These are phyloP conservation scores for Agrilus planipennis DNA, from an alignment of 1,140 invertebrate species.

Conservation along the genomic window DNA sequence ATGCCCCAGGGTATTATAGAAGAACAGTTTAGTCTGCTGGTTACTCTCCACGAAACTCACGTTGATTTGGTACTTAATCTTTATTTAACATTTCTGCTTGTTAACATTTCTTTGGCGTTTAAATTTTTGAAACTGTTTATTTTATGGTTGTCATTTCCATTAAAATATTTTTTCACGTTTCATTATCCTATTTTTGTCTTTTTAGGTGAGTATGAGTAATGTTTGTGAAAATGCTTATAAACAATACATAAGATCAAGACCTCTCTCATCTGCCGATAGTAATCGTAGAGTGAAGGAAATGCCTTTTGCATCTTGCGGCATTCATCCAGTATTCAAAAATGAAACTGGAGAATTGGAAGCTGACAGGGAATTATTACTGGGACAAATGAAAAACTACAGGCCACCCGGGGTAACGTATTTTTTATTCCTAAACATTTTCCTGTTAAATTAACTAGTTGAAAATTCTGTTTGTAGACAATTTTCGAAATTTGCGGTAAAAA, in stretches of 20 bases:
- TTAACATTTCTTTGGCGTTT: too few relatives aligned
- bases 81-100: neutral
- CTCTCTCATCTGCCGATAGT: conserved; percentile 77
- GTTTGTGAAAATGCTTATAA: conserved; percentile 82
- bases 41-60: conserved; percentile 56
- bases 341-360: conserved; percentile 16
- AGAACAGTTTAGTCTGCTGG: conserved; percentile 68
- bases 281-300: conserved; percentile 70
- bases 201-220: conserved; percentile 56
- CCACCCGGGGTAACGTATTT: conserved; percentile 61
- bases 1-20: conserved; percentile 76
- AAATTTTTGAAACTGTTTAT: too few relatives aligned
- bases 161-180: neutral
- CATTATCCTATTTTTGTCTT: conserved; percentile 7
- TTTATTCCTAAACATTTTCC: conserved; percentile 1
- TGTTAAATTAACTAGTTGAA: conserved; percentile 8
- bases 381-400: conserved; percentile 71
- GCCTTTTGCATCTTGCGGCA: conserved; percentile 37
- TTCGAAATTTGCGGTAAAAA: conserved; percentile 82
- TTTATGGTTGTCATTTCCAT: too few relatives aligned
- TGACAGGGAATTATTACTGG: conserved; percentile 45
- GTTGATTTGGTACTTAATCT: conserved; percentile 55
- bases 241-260: conserved; percentile 78
- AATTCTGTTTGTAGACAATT: conserved; percentile 62
- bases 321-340: conserved; percentile 46